Percentiles rank a stretch among this genome's conserved stretches.
phyloP scores from a whole-genome alignment of 2,113 vertebrate species.

The Passer montanus region DNA sequence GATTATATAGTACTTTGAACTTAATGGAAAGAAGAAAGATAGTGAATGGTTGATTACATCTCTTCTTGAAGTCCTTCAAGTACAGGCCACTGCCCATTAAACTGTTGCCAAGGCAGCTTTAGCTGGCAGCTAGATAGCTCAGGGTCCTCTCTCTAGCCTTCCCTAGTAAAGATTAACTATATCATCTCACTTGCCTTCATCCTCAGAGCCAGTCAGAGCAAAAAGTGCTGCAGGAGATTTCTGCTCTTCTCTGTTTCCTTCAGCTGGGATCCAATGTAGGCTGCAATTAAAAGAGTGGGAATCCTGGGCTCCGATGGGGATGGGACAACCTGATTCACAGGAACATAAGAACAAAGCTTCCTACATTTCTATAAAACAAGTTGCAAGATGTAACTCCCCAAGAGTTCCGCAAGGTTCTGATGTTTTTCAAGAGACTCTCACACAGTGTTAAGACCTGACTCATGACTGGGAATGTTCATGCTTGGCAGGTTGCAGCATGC shows the following conservation, averaged over 20 bases:
- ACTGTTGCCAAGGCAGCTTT: background rate
- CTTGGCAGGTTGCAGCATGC: background rate
- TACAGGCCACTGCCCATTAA: background rate
- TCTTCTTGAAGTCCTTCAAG: constrained; percentile 29
- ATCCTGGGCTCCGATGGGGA: background rate
- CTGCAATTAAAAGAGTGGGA: background rate
- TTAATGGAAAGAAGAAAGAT: constrained; percentile 37
- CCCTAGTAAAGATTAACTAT: background rate
- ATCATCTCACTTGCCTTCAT: background rate
- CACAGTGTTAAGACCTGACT: background rate
- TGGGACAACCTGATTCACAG: background rate
- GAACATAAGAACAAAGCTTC: background rate
- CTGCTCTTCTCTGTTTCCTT: background rate
- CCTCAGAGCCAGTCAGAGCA: background rate
- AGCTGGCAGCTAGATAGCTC: background rate
- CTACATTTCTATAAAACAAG: background rate
- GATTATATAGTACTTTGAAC: constrained; percentile 59
- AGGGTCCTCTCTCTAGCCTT: background rate
- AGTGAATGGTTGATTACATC: constrained; percentile 16
- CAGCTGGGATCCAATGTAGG: background rate
- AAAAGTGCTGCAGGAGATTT: background rate
- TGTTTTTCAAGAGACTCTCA: background rate
- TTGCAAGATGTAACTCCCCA: background rate
- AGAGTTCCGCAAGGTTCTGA: background rate
- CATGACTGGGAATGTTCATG: background rate